Evolutionary conservation across 1,140 invertebrate species (phyloP).

Genomic region (Conopomorpha cramerella): DNA sequence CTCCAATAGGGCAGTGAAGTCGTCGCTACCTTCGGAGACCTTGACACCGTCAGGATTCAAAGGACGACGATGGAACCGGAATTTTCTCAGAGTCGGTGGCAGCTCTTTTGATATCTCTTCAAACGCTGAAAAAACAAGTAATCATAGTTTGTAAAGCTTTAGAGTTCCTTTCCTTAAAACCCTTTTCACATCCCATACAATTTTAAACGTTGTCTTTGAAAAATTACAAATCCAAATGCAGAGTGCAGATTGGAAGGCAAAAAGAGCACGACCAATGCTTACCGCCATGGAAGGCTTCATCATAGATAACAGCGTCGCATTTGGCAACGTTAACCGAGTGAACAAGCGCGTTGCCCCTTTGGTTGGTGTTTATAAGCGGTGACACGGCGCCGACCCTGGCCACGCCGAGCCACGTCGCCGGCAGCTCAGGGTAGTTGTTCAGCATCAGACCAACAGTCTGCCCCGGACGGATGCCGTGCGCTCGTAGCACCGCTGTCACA

Average conservation of each 20-base stretch:
- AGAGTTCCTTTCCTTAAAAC: not conserved
- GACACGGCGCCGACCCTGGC: constrained; percentile 85
- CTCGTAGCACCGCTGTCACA: constrained; percentile 80
- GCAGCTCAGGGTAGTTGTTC: constrained; percentile 87
- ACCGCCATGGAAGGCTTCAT: constrained; percentile 34
- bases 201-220: not conserved
- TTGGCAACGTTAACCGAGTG: constrained; percentile 83
- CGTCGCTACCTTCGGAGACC: constrained; percentile 20
- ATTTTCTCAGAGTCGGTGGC: constrained; percentile 33
- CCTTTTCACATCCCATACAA: not conserved
- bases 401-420: constrained; percentile 87
- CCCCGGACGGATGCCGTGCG: constrained; percentile 79
- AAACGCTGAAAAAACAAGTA: constrained; percentile 26
- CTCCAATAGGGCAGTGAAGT: constrained; percentile 42
- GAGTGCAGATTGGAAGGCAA: not conserved
- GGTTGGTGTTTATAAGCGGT: constrained; percentile 92
- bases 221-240: not conserved
- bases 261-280: constrained; percentile 3
- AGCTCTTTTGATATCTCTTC: constrained; percentile 44
- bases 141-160: not conserved
- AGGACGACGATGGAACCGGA: constrained; percentile 32
- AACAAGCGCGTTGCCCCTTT: constrained; percentile 75
- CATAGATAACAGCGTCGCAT: constrained; percentile 36
- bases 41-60: constrained; percentile 26
- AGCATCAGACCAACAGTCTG: constrained; percentile 86